Conservation (phyloP, 2,888 invertebrate genomes). For the Philhelius pedissequus region DNA sequence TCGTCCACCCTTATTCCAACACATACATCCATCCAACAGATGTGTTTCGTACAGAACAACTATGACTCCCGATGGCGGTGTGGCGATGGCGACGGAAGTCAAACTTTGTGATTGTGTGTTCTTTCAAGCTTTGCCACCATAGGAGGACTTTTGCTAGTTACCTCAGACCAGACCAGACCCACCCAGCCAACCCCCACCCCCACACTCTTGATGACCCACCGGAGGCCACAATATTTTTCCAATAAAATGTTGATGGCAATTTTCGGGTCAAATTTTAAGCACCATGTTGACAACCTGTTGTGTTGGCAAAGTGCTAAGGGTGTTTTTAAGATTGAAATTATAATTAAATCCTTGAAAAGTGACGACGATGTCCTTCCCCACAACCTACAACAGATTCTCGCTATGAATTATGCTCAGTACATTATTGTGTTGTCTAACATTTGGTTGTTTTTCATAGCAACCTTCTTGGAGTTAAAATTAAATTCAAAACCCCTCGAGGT, state of each 20-base stretch:
- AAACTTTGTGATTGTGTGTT: constrained; percentile 43
- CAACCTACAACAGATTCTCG: not conserved
- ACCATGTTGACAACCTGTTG: constrained; percentile 58
- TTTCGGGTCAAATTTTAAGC: constrained; percentile 57
- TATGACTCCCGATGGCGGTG: not conserved
- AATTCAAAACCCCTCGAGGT: constrained; percentile 1
- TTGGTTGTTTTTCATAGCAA: not conserved
- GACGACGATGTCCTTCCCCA: not conserved
- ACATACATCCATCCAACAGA: constrained; percentile 21
- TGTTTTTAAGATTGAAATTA: constrained; percentile 62
- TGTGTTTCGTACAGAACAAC: constrained; percentile 25
- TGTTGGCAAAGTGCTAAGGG: constrained; percentile 44
- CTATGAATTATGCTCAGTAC: constrained; percentile 3
- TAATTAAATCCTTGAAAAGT: constrained; percentile 55
- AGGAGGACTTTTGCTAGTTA: not conserved
- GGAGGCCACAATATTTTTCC: constrained; percentile 48
- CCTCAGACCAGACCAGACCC: no score
- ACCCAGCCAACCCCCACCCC: not conserved
- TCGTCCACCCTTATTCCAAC: not conserved
- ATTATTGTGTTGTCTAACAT: not conserved
- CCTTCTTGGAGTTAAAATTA: constrained; percentile 6
- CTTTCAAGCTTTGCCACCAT: not conserved
- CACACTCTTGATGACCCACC: not conserved
- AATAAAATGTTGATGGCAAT: constrained; percentile 63
- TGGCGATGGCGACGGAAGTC: constrained; percentile 1